Conservation (phyloP, 2,113 vertebrate species). For the Ahaetulla prasina region DNA sequence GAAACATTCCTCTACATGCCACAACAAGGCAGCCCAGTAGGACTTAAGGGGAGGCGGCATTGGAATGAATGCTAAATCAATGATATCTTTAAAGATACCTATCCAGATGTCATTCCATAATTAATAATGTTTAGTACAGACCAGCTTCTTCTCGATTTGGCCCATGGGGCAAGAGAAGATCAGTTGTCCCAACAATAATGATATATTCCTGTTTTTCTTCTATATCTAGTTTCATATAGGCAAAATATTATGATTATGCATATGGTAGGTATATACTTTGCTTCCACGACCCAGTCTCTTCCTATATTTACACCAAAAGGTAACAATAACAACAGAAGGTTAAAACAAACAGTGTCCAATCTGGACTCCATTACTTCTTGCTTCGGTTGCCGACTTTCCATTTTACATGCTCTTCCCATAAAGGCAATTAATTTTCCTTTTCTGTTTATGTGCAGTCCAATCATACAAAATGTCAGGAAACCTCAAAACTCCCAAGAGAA, state of each 20-base stretch:
- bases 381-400: not conserved
- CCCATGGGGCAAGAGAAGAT: not conserved
- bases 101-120: not conserved
- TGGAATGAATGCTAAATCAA: not conserved
- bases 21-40: not conserved
- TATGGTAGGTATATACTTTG: not conserved
- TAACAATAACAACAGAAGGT: not conserved
- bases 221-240: not conserved
- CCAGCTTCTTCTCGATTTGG: not conserved
- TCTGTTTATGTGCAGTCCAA: slow-evolving; percentile 2
- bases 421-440: slow-evolving; percentile 11
- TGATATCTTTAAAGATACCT: not conserved
- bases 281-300: not conserved
- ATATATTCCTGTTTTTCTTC: not conserved
- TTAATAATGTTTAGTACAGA: not conserved
- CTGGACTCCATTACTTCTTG: slow-evolving; percentile 4
- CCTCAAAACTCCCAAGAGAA: not conserved
- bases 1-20: not conserved
- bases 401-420: slow-evolving; percentile 24
- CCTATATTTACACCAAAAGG: not conserved
- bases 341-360: not conserved
- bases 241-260: not conserved
- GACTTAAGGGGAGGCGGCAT: not conserved
- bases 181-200: not conserved
- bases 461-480: slow-evolving; percentile 20